These are phyloP conservation scores for Choloepus hoffmanni DNA, from an alignment of 2,113 vertebrate genomes.

Conservation along the genomic window DNA sequence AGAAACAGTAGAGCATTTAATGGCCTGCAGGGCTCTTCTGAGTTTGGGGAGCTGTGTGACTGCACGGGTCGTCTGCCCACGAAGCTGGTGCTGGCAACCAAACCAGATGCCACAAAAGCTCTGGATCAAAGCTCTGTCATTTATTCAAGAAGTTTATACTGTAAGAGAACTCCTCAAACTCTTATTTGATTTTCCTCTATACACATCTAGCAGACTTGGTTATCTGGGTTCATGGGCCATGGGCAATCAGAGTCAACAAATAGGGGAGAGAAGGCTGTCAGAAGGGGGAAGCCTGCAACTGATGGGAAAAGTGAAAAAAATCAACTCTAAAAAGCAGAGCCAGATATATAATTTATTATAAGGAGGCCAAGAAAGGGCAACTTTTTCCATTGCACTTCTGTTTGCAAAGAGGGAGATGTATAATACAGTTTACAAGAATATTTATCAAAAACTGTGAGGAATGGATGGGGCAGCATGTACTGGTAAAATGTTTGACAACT, in stretches of 20 bases:
- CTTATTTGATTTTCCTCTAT: background rate
- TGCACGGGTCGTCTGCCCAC: background rate
- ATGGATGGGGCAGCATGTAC: background rate
- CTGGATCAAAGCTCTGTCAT: background rate
- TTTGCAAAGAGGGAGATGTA: background rate
- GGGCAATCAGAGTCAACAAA: background rate
- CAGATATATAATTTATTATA: background rate
- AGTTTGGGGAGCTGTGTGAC: background rate
- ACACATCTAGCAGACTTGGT: background rate
- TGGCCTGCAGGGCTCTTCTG: background rate
- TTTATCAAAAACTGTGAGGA: background rate
- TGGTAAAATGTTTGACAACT: background rate
- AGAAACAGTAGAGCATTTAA: background rate
- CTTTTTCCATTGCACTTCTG: background rate
- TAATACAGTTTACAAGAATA: background rate
- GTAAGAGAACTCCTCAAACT: background rate
- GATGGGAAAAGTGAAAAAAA: conserved; percentile 16
- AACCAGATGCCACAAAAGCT: background rate
- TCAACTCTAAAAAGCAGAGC: background rate
- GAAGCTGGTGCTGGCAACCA: background rate
- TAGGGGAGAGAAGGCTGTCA: conserved; percentile 17
- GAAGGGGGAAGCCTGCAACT: background rate
- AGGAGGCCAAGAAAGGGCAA: background rate
- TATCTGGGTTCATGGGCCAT: background rate
- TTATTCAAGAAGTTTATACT: background rate